Base-by-base conservation (phyloP, 2,113 vertebrate genomes). In the Cisticola juncidis region DNA sequence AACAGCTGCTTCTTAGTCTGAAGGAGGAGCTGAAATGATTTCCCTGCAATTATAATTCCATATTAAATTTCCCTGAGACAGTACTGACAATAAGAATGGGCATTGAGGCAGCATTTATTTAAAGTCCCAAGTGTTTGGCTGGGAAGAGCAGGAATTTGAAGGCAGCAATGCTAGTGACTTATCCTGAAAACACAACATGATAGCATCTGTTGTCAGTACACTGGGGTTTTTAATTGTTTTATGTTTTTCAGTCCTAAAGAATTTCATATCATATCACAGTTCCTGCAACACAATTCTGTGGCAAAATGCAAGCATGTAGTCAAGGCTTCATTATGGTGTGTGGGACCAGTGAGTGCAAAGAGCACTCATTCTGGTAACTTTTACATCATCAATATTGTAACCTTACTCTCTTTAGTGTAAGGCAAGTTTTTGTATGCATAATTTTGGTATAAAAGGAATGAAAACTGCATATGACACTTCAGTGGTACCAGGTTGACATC, bases 241-340 rank as follows among this genome's bases (percentile, higher is more conserved):
- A 13, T 26, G 29, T 28, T 72, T 88, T 80, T 83, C 16, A 94
- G 35, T 12, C 13, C 53, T 22, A 35, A 80, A 54, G 45, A 86
- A 38, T 40, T 77, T 28, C 3, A 13, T 45, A 44, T 44, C 0
- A 0, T n/a, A 33, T 16, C 17, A 40, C n/a, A 40, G 24, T 44
- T 28, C 8, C 48, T 48, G 19, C 4, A 60, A 80, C 20, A 38
- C 23, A 13, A 9, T 57, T 58, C 35, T 47, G 9, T 60, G 44
- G 10, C 31, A 81, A 80, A 92, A 61, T 1, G 2, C 16, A 79
- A 14, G 14, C 5, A 11, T 29, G 4, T 29, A 47, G 68, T 57
- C 26, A 51, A 62, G 57, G 21, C 51, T 61, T 70, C 19, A 20
- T 57, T 76, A 44, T n/a, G 70, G 84, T n/a, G 24, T 20, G 3